phyloP scores from a whole-genome alignment of 2,797 vertebrate species.

The Lacerta agilis region DNA sequence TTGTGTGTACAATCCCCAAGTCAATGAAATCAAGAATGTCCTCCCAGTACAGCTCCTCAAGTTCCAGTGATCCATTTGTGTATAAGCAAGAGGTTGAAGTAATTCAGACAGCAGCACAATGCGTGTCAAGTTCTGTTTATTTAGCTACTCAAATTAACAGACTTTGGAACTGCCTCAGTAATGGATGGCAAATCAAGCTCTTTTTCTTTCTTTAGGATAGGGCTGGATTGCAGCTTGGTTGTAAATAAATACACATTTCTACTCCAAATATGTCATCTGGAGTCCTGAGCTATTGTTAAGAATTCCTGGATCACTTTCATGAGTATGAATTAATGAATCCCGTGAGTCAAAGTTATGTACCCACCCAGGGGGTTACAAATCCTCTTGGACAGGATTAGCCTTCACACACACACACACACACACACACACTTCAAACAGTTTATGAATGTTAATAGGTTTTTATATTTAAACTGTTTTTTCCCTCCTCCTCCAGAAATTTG shows the following conservation, averaged over 20 bases:
- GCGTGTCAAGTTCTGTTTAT: constrained; percentile 33
- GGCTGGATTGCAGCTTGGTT: constrained; percentile 27
- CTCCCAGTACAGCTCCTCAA: background rate
- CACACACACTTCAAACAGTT: constrained; percentile 7
- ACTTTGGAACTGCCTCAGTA: constrained; percentile 23
- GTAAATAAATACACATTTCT: constrained; percentile 39
- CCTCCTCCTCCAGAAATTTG: background rate
- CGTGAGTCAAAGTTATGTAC: constrained; percentile 50
- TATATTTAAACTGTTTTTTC: constrained; percentile 26
- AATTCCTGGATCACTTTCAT: constrained; percentile 52
- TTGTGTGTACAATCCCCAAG: background rate
- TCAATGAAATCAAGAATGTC: constrained; percentile 18
- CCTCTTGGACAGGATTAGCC: background rate
- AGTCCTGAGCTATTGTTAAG: constrained; percentile 50
- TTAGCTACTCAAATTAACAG: constrained; percentile 33
- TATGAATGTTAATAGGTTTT: constrained; percentile 38
- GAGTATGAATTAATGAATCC: constrained; percentile 40
- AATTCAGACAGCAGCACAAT: constrained; percentile 29
- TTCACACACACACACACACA: background rate
- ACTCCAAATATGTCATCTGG: constrained; percentile 37
- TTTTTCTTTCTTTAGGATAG: constrained; percentile 30
- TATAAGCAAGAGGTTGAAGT: constrained; percentile 35
- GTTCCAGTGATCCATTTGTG: constrained; percentile 25
- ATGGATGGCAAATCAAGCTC: constrained; percentile 29
- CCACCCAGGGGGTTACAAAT: constrained; percentile 11